Conservation (phyloP, 2,888 invertebrate genomes). For the Stegana nigrithorax region DNA sequence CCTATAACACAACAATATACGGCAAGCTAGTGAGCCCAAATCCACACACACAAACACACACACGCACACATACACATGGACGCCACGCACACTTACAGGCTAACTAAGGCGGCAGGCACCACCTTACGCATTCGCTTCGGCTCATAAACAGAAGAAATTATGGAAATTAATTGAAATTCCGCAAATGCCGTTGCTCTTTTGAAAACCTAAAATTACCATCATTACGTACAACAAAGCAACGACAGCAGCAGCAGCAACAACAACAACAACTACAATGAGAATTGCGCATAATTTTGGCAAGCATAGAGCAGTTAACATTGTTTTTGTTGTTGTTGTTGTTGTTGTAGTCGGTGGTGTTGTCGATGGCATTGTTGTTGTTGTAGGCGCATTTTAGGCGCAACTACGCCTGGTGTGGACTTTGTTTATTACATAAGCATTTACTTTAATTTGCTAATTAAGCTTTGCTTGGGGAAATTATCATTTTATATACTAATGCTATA, state of each 20-base stretch:
- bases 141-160: slow-evolving; percentile 64
- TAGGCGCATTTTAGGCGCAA: slow-evolving; percentile 10
- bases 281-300: background rate
- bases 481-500: no score
- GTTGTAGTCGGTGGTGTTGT: background rate
- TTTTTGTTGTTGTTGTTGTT: background rate
- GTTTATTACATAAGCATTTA: slow-evolving; percentile 11
- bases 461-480: background rate
- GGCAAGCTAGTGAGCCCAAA: no score
- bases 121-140: no score
- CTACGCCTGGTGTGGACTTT: background rate
- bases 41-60: no score
- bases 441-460: slow-evolving; percentile 12
- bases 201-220: slow-evolving; percentile 67
- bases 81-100: no score
- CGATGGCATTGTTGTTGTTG: background rate
- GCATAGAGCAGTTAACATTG: background rate
- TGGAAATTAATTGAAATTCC: slow-evolving; percentile 69
- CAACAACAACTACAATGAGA: slow-evolving; percentile 35
- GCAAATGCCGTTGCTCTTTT: slow-evolving; percentile 67
- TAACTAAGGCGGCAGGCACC: no score
- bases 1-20: no score
- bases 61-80: no score
- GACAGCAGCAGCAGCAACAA: slow-evolving; percentile 14
- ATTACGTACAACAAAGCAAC: slow-evolving; percentile 41